phyloP scores from a whole-genome alignment of 2,797 vertebrate species.

The Bovichtus diacanthus region DNA sequence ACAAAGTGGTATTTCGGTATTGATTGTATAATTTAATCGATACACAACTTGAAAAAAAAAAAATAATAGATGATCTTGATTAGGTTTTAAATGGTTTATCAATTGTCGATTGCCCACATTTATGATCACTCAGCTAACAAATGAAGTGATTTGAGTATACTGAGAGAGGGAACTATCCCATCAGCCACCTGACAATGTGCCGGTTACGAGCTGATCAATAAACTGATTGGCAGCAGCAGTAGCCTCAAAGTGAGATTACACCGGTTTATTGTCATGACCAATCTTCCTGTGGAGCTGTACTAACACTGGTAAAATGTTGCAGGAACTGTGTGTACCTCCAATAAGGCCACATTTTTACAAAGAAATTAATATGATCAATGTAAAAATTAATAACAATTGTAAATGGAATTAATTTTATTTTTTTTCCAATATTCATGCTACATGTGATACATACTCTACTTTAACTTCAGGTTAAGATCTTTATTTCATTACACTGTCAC shows the following conservation, averaged over 20 bases:
- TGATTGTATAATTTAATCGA: conserved; percentile 23
- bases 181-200: conserved; percentile 58
- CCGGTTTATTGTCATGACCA: conserved; percentile 44
- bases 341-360: not conserved
- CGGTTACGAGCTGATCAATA: conserved; percentile 71
- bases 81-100: conserved; percentile 46
- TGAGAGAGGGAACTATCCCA: conserved; percentile 24
- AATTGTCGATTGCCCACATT: conserved; percentile 30
- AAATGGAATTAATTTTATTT: no score
- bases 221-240: conserved; percentile 42
- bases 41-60: not conserved
- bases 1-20: not conserved
- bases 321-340: not conserved
- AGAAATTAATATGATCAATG: not conserved
- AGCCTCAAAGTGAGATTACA: conserved; percentile 49
- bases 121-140: conserved; percentile 31
- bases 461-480: not conserved
- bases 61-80: conserved; percentile 22
- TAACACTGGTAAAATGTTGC: not conserved
- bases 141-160: conserved; percentile 45
- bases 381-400: no score
- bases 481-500: not conserved
- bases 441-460: not conserved
- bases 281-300: conserved; percentile 1
- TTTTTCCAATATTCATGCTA: no score